phyloP scores from a whole-genome alignment of 2,113 vertebrate species.

The Columba janthina region DNA sequence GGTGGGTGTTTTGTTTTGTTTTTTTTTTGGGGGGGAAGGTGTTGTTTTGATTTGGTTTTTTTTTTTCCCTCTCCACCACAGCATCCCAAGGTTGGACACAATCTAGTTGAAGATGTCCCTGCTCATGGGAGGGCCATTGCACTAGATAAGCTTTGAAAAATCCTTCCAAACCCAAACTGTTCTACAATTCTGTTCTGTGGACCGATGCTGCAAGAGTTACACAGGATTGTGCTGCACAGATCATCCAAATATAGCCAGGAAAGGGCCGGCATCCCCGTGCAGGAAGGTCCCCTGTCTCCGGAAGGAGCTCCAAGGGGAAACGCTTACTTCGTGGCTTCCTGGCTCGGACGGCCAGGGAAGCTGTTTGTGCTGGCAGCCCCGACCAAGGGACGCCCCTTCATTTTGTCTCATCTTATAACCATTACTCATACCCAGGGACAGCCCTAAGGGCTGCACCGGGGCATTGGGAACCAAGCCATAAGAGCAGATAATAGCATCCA shows the following conservation, averaged over 20 bases:
- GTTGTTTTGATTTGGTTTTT: fast-evolving
- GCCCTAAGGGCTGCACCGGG: not conserved
- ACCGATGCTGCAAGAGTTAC: not conserved
- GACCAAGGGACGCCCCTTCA: fast-evolving
- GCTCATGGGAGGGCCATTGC: no score
- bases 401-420: not conserved
- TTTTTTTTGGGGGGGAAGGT: no score
- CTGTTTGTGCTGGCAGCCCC: not conserved
- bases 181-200: no score
- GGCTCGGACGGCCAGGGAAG: not conserved
- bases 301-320: not conserved
- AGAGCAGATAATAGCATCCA: not conserved
- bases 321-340: not conserved
- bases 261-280: not conserved
- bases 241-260: not conserved
- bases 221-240: not conserved
- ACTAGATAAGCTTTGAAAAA: no score
- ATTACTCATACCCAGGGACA: not conserved
- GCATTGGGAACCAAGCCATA: fast-evolving
- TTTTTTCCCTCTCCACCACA: no score
- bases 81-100: not conserved
- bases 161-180: no score
- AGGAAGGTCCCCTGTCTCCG: not conserved
- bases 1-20: no score
- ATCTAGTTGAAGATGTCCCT: no score